Base-by-base conservation (phyloP, 2,888 invertebrate genomes). In the Melieria picta region DNA sequence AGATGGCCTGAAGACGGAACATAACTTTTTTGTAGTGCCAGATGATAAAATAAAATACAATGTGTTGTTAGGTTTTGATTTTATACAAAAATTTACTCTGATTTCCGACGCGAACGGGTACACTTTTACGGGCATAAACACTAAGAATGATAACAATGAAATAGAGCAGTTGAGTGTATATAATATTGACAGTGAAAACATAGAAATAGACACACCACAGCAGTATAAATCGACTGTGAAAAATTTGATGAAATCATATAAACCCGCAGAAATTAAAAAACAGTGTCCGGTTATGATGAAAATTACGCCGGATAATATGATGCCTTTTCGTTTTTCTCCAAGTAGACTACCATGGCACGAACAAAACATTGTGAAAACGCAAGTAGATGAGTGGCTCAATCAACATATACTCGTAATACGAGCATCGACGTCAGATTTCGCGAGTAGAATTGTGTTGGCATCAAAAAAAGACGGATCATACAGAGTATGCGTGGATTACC, bases 301-400 rank as follows among this genome's bases (percentile, higher is more conserved):
- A 55, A 55, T 55, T 13, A 55, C 55, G 55, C 55, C 7, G 55
- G 55, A 55, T 55, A 55, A 55, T 9, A 16, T 16, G 55, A 55
- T 4, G 16, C 11, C 55, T 13, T 11, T 55, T 16, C 55, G 11
- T 55, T 55, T 55, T 55, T 55, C 55, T n/a, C 55, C 11, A 16
- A 11, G 55, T 55, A 55, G 55, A 3, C 6, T 55, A 16, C 55
- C 55, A 16, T 55, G 11, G 16, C 55, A 55, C n/a, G 9, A 55
- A 55, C 55, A 55, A 47, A 47, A 30, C 60, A 60, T n/a, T 5
- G 7, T 42, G 43, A 52, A 48, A 68, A 7, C 30, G 30, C 52
- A 68, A 61, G 61, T 68, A 5, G 45, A 68, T 50, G 61, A 68
- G 43, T 68, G 62, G 52, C 55, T 55, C 7, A 55, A 30, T 30